Percentiles rank a stretch among this genome's conserved stretches.
Conservation (phyloP, 1,140 invertebrate species). For the Venturia canescens region DNA sequence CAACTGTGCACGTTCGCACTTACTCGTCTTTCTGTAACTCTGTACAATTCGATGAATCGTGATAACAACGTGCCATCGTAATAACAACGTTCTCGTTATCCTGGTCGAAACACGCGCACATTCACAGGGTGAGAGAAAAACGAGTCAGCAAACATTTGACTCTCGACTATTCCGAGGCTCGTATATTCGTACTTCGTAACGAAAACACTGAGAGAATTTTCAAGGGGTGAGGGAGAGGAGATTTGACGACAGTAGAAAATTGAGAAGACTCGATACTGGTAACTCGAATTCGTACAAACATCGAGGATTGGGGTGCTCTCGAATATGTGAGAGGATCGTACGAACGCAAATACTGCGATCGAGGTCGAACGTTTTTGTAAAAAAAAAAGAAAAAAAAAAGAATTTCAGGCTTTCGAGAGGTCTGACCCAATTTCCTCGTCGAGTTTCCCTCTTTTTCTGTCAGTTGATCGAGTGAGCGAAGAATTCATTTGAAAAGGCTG, state of each 20-base stretch:
- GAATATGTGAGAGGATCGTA: neutral
- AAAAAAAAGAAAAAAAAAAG: too few species aligned
- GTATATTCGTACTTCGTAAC: neutral
- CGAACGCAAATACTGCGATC: too few species aligned
- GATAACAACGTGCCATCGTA: constrained; percentile 39
- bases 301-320: neutral
- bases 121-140: neutral
- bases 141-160: constrained; percentile 13
- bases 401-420: too few species aligned
- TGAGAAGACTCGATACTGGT: constrained; percentile 26
- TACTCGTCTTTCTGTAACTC: neutral
- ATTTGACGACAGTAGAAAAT: constrained; percentile 30
- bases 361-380: too few species aligned
- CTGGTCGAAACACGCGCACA: neutral
- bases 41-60: constrained; percentile 37
- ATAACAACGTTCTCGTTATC: constrained; percentile 41
- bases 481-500: too few species aligned
- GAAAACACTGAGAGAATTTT: neutral
- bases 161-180: constrained; percentile 29
- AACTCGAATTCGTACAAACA: neutral
- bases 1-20: neutral
- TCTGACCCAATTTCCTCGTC: too few species aligned
- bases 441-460: too few species aligned
- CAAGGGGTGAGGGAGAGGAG: neutral
- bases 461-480: too few species aligned